Percentiles rank a stretch among this genome's conserved stretches.
Conservation (phyloP, 2,113 vertebrate species). For the Thunnus thynnus region DNA sequence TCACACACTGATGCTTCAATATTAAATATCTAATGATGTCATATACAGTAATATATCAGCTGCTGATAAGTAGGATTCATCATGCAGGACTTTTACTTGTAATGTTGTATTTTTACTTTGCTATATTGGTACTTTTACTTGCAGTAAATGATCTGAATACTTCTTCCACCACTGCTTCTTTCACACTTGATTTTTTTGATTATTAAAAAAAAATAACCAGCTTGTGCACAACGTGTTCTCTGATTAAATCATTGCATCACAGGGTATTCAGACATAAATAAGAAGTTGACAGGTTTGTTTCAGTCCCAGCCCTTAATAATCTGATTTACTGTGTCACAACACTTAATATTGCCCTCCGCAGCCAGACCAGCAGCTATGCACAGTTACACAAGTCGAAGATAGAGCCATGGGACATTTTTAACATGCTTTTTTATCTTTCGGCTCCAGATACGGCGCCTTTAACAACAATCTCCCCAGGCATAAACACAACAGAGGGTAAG, state of each 20-base stretch:
- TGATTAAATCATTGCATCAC: slow-evolving; percentile 33
- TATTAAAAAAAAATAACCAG: too few species aligned
- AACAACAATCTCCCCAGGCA: slow-evolving; percentile 11
- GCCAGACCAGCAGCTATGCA: slow-evolving; percentile 24
- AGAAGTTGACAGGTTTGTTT: slow-evolving; percentile 40
- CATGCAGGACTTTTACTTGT: too few species aligned
- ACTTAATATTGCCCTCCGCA: slow-evolving; percentile 21
- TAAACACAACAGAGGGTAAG: slow-evolving; percentile 57
- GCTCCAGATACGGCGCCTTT: slow-evolving; percentile 21
- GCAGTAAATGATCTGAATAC: not conserved
- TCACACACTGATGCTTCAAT: too few species aligned
- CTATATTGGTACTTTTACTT: too few species aligned
- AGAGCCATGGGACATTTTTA: slow-evolving; percentile 49
- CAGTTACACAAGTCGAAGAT: slow-evolving; percentile 46
- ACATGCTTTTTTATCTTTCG: slow-evolving; percentile 44
- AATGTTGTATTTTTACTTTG: too few species aligned
- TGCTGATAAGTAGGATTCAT: too few species aligned
- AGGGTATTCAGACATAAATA: slow-evolving; percentile 20
- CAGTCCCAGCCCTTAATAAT: slow-evolving; percentile 47
- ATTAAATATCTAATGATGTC: too few species aligned
- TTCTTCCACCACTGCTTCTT: not conserved
- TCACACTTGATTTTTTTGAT: too few species aligned
- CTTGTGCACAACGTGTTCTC: not conserved
- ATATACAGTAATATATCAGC: too few species aligned
- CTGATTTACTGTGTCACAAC: slow-evolving; percentile 63